These are phyloP conservation scores for Mimachlamys varia DNA, from an alignment of 2,888 invertebrate species.

Conservation along the genomic window DNA sequence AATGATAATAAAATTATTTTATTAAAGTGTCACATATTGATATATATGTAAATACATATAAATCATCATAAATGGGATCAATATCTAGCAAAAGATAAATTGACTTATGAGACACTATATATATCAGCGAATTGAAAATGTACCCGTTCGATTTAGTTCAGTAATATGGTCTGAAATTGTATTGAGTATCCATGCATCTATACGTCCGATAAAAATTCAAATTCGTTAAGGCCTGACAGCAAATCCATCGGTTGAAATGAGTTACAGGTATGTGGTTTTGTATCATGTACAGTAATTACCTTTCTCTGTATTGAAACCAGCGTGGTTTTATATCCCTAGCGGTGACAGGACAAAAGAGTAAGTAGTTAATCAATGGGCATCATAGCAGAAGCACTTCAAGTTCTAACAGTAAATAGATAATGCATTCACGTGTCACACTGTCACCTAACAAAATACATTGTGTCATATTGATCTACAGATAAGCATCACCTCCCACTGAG, in stretches of 20 bases:
- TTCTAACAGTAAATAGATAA: constrained; percentile 15
- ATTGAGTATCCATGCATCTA: no score
- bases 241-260: neutral
- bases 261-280: neutral
- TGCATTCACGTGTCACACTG: neutral
- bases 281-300: neutral
- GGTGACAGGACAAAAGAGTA: neutral
- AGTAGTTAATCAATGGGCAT: constrained; percentile 13
- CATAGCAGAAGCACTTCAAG: neutral
- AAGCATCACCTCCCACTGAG: neutral
- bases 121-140: no score
- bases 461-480: neutral
- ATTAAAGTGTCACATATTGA: no score
- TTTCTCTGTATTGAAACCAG: neutral
- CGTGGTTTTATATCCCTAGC: neutral
- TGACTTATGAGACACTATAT: no score
- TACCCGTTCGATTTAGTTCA: no score
- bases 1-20: no score
- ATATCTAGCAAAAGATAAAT: no score
- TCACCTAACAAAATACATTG: neutral
- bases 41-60: no score
- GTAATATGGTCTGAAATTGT: no score
- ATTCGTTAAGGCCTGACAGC: neutral
- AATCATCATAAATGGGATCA: no score
- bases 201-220: neutral